These are phyloP conservation scores for Actinemys pallida DNA, from an alignment of 2,113 vertebrate genomes.

Conservation along the genomic window DNA sequence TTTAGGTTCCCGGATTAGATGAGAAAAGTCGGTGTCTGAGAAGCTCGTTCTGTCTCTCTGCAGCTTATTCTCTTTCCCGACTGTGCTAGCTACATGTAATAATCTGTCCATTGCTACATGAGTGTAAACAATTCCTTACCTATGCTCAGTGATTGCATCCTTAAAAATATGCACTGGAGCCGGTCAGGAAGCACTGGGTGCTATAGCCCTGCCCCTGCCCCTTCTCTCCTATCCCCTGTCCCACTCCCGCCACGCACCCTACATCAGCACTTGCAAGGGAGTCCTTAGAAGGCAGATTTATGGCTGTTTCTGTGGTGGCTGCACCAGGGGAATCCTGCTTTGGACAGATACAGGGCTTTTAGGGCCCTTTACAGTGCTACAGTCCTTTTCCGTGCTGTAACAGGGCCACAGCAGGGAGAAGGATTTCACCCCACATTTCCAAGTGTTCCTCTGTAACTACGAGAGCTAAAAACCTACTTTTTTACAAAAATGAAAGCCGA, in stretches of 20 bases:
- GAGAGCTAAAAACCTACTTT: neutral
- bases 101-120: neutral
- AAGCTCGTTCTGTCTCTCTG: neutral
- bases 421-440: neutral
- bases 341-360: neutral
- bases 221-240: neutral
- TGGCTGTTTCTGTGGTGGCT: neutral
- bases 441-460: neutral
- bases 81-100: neutral
- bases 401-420: neutral
- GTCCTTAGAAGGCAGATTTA: neutral
- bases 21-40: neutral
- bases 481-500: neutral
- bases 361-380: neutral
- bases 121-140: constrained; percentile 27
- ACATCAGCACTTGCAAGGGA: neutral
- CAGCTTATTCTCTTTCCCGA: neutral
- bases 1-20: neutral
- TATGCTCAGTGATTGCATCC: neutral
- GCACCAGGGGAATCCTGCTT: neutral
- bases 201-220: too few species aligned
- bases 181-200: neutral
- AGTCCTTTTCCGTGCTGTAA: neutral
- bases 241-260: too few species aligned
- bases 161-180: neutral